Evolutionary conservation across 2,113 vertebrate genomes (phyloP).

Genomic region (Pelodiscus sinensis): DNA sequence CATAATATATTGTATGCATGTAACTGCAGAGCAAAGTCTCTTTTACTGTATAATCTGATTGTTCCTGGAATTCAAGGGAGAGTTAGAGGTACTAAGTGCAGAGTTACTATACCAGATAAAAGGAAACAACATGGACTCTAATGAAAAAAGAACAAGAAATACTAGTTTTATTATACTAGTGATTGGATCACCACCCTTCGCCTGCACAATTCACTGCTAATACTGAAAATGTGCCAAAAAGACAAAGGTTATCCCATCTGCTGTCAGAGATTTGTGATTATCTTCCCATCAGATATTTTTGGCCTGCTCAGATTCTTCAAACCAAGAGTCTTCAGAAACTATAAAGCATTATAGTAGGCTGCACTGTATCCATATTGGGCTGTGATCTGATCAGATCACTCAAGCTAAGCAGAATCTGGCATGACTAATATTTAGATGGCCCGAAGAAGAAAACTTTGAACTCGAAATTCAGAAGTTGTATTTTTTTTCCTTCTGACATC

Average conservation of each 20-base stretch:
- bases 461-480: neutral
- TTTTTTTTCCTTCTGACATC: neutral
- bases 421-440: neutral
- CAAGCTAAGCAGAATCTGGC: neutral
- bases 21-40: neutral
- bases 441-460: neutral
- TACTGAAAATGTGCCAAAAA: neutral
- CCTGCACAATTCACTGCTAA: neutral
- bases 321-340: neutral
- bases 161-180: neutral
- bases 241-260: neutral
- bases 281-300: neutral
- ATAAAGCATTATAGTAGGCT: neutral
- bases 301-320: rapidly evolving
- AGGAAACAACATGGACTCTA: rapidly evolving
- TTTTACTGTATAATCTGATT: neutral
- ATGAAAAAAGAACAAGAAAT: neutral
- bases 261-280: neutral
- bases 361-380: neutral
- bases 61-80: neutral
- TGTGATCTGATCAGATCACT: neutral
- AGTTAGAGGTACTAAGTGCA: neutral
- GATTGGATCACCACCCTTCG: neutral
- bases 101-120: neutral
- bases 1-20: neutral